Conservation (phyloP, 2,888 invertebrate species). For the Stenichneumon culpator region DNA sequence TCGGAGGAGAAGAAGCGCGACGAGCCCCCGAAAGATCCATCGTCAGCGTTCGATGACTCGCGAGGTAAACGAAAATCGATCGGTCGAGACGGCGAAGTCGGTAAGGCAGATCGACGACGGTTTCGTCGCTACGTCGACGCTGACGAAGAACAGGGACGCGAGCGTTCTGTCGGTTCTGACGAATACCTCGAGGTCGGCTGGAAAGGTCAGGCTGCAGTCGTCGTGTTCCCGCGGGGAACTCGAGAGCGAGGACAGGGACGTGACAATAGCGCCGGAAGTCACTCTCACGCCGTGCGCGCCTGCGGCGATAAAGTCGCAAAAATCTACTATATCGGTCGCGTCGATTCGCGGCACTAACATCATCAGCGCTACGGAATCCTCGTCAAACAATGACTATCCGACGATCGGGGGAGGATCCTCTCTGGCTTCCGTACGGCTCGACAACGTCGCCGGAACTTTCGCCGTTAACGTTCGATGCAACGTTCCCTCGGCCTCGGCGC, state of each 20-base stretch:
- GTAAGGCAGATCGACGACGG: constrained; percentile 27
- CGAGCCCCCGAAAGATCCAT: constrained; percentile 49
- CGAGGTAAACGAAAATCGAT: neutral
- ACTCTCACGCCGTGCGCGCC: constrained; percentile 19
- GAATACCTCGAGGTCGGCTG: constrained; percentile 53
- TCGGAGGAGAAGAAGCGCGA: constrained; percentile 50
- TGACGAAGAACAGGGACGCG: constrained; percentile 59
- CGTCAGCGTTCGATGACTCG: constrained; percentile 34
- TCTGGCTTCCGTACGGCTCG: neutral
- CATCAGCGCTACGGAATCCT: constrained; percentile 20
- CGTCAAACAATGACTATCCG: constrained; percentile 22
- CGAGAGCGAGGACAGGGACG: neutral
- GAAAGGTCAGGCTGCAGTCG: constrained; percentile 47
- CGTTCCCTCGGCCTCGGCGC: constrained; percentile 53
- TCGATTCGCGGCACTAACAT: constrained; percentile 63
- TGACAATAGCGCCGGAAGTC: constrained; percentile 13
- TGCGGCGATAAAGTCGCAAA: constrained; percentile 35
- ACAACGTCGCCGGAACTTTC: constrained; percentile 13
- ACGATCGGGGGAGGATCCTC: neutral
- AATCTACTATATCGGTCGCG: constrained; percentile 61
- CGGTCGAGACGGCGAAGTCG: constrained; percentile 1
- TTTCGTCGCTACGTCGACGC: constrained; percentile 63
- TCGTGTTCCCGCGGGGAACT: neutral
- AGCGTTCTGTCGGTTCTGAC: constrained; percentile 43
- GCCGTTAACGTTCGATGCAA: constrained; percentile 30